Evolutionary conservation across 2,888 invertebrate species (phyloP).

Genomic region (Rhagonycha fulva): DNA sequence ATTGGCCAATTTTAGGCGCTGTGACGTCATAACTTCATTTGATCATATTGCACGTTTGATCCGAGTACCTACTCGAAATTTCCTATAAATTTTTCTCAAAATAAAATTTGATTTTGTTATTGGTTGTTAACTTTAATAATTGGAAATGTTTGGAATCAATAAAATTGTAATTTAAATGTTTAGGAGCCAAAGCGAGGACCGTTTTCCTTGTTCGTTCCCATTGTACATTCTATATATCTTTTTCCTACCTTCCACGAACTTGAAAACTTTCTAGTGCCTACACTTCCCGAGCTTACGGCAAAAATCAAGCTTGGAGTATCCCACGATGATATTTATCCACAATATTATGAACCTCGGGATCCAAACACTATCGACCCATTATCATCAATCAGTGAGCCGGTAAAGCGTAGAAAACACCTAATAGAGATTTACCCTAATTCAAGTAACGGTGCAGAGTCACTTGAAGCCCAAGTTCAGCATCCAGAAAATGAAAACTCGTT

Average conservation of each 20-base stretch:
- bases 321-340: neutral
- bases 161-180: neutral
- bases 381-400: neutral
- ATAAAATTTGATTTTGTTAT: too few relatives aligned
- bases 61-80: too few relatives aligned
- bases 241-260: neutral
- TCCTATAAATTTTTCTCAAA: too few relatives aligned
- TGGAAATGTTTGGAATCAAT: neutral
- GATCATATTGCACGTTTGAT: too few relatives aligned
- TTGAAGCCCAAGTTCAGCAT: too few relatives aligned
- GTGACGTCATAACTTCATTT: too few relatives aligned
- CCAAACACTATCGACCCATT: neutral
- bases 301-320: neutral
- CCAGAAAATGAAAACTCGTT: too few relatives aligned
- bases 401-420: neutral
- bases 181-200: neutral
- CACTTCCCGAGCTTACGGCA: neutral
- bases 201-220: neutral
- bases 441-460: neutral
- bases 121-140: too few relatives aligned
- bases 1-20: too few relatives aligned
- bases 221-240: neutral
- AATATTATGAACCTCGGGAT: neutral
- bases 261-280: neutral
- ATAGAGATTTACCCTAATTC: neutral